Base-by-base conservation (phyloP, 2,113 vertebrate species). In the Gallinago media region DNA sequence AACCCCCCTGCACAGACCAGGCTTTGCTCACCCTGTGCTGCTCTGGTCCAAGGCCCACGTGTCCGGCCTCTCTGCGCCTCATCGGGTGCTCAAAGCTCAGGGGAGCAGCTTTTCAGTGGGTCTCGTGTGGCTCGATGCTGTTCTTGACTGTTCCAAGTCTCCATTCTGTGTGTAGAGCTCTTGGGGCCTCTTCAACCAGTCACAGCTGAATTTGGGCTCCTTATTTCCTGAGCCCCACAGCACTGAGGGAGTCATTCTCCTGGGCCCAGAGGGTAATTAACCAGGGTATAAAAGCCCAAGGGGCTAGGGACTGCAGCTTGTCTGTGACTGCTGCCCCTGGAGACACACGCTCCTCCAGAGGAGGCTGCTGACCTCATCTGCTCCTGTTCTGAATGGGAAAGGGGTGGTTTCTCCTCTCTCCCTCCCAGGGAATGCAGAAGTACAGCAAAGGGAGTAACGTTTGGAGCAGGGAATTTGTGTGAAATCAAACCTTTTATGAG, bases 221-320 rank as follows among this genome's bases (percentile, higher is more conserved):
- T 25, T 40, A 1, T 36, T 31, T 78, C 40, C 55, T 11, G 15
- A 77, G 70, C 26, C 9, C 36, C 25, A 50, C 46, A 17, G 88
- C 29, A 9, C 1, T 3, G 2, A 26, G 29, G 23, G 36, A n/a
- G 9, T 5, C 0, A 0, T 2, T 12, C 31, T 85, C 84, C 49
- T 16, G 34, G 18, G 34, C 80, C 49, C 8, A 6, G 22, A 1
- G 15, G 2, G 56, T 4, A 5, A 25, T 13, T 3, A 26, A 15
- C 27, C 32, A 6, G 11, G 0, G 15, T 4, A 3, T n/a, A 29
- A 19, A 44, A 74, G 66, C 80, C 36, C 22, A 3, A 12, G 63
- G 44, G 15, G 3, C 42, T 27, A 0, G 0, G 17, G 29, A 3
- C 34, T 15, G 54, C 47, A 34, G 56, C 36, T 5, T 12, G 9